Conservation (phyloP, 2,113 vertebrate genomes). For the Ochotona princeps region DNA sequence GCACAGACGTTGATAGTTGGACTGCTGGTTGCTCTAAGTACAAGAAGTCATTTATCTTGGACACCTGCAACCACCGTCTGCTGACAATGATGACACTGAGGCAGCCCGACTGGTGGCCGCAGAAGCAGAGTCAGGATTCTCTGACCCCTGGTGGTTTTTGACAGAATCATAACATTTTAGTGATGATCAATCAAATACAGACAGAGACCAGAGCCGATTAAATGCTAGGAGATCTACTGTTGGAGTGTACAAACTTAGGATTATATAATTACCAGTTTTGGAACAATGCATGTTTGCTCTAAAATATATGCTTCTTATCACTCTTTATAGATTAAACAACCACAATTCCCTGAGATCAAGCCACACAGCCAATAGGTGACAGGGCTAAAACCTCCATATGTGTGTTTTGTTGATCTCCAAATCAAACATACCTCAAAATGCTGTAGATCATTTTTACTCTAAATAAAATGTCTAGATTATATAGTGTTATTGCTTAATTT, state of each 20-base stretch:
- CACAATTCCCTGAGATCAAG: neutral
- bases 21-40: neutral
- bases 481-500: slow-evolving; percentile 19
- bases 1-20: neutral
- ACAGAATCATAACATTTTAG: slow-evolving; percentile 10
- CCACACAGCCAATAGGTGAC: neutral
- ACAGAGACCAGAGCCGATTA: slow-evolving; percentile 24
- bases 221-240: neutral
- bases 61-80: neutral
- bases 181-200: neutral
- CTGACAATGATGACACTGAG: neutral
- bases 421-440: slow-evolving; percentile 17
- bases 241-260: slow-evolving; percentile 38
- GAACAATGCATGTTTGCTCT: neutral
- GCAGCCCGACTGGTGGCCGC: neutral
- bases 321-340: neutral
- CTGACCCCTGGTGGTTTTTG: neutral
- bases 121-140: neutral
- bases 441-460: neutral
- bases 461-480: slow-evolving; percentile 15
- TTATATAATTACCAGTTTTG: neutral
- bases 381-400: slow-evolving; percentile 22
- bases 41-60: slow-evolving; percentile 37
- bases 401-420: neutral
- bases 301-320: neutral